Percentiles rank a stretch among this genome's conserved stretches.
Conservation (phyloP, 2,797 vertebrate species). For the Steatocranus sp. region DNA sequence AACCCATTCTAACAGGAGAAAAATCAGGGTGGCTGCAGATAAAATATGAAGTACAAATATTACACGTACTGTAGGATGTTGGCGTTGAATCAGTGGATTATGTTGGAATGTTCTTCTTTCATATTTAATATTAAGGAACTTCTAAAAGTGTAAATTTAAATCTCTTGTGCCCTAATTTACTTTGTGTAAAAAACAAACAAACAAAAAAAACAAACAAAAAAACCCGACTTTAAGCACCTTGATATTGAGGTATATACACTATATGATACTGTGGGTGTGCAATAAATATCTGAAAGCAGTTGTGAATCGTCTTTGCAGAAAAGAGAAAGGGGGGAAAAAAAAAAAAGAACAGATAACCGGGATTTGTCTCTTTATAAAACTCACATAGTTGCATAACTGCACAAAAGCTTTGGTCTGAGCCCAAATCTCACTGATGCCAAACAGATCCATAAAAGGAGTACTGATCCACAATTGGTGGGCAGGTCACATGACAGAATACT, state of each 20-base stretch:
- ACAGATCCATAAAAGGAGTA: background rate
- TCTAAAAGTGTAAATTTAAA: background rate
- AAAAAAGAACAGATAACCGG: background rate
- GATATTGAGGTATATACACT: background rate
- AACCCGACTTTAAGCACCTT: background rate
- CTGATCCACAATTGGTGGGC: background rate
- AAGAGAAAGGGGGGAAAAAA: background rate
- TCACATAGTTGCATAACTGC: constrained; percentile 38
- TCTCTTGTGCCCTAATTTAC: background rate
- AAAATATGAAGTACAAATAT: background rate
- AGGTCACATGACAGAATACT: background rate
- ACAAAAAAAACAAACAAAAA: rapidly evolving
- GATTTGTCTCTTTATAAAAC: constrained; percentile 57
- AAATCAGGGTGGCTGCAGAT: background rate
- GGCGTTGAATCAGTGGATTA: background rate
- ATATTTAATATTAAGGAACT: background rate
- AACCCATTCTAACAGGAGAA: background rate
- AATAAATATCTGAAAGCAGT: constrained; percentile 50
- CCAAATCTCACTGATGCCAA: background rate
- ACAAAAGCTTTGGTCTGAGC: constrained; percentile 45
- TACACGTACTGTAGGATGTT: background rate
- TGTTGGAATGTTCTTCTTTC: background rate
- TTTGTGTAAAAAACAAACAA: background rate
- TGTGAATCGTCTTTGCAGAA: background rate
- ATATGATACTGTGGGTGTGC: constrained; percentile 24